Base-by-base conservation (phyloP, 2,888 invertebrate species). In the Ommatoiulus sabulosus region DNA sequence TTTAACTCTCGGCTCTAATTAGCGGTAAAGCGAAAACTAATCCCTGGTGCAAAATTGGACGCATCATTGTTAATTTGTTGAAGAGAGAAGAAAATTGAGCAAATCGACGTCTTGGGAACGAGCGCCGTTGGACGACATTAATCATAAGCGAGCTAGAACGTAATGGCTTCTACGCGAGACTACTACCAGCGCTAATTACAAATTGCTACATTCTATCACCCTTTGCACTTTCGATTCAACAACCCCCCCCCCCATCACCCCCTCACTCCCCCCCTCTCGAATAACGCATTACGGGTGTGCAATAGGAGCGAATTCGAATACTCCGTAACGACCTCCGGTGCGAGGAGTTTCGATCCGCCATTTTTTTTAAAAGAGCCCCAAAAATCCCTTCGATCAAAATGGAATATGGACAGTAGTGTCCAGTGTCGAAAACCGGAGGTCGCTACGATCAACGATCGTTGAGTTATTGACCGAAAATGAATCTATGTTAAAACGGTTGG, bases 1-100 rank as follows among this genome's bases (percentile, higher is more conserved):
- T 63, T 63, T 63, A 63, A 63, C 63, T 63, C 63, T 63, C 63
- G 63, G 63, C 63, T 63, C 63, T 63, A 63, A 63, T 63, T 63
- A 63, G 63, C 63, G 63, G 63, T 63, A 63, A 63, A 63, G 63
- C 63, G 63, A 63, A 63, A 63, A 63, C 63, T 63, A 63, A 63
- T 63, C 63, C 63, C 63, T n/a, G 63, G 63, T 63, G 63, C 63
- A 17, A 63, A 63, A 63, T 63, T 63, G 63, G 63, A 63, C 63
- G 63, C 5, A 17, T 63, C 63, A n/a, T 63, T n/a, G 63, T 63
- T 63, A 63, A 63, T 63, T 63, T n/a, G 63, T 63, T 63, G 63
- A 63, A 63, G 63, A 63, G 63, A 63, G 63, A 63, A 63, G 63
- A 63, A 63, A 63, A 63, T 63, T n/a, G 63, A 63, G 63, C 63